A percentile compares a stretch with the other conserved stretches of the same genome.
These are phyloP conservation scores for Synanthedon myopaeformis DNA, from an alignment of 2,888 invertebrate species.

Conservation along the genomic window DNA sequence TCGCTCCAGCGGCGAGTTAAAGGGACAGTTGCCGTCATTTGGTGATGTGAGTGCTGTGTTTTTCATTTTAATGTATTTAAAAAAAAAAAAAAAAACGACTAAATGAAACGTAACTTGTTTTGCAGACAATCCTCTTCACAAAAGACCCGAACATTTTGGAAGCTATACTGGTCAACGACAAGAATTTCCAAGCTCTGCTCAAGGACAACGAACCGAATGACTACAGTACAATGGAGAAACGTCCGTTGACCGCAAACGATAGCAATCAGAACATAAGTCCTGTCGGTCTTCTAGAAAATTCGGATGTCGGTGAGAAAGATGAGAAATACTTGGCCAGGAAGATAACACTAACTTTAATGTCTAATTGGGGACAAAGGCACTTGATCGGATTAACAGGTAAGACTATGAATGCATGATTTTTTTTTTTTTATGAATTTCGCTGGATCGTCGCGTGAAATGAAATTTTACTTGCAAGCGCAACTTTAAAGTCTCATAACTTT, in stretches of 20 bases:
- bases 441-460: no score
- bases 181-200: constrained; percentile 47
- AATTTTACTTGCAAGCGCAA: no score
- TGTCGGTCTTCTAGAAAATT: constrained; percentile 17
- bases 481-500: no score
- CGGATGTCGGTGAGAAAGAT: constrained; percentile 26
- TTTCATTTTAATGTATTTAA: neutral
- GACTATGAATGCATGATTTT: neutral
- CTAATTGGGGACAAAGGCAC: constrained; percentile 74
- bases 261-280: constrained; percentile 32
- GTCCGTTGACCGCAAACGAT: constrained; percentile 73
- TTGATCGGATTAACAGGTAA: constrained; percentile 72
- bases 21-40: constrained; percentile 76
- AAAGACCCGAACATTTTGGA: constrained; percentile 80
- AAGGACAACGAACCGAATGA: constrained; percentile 48
- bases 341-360: constrained; percentile 69
- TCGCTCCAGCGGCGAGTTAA: constrained; percentile 79
- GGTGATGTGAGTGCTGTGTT: constrained; percentile 71
- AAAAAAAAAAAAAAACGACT: neutral
- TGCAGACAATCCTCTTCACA: constrained; percentile 87
- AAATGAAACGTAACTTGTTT: constrained; percentile 3
- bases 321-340: constrained; percentile 43
- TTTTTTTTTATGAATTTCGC: no score
- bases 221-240: constrained; percentile 36
- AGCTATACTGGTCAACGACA: constrained; percentile 44